Base-by-base conservation (phyloP, 2,888 invertebrate species). In the Drosophila sordidapex region DNA sequence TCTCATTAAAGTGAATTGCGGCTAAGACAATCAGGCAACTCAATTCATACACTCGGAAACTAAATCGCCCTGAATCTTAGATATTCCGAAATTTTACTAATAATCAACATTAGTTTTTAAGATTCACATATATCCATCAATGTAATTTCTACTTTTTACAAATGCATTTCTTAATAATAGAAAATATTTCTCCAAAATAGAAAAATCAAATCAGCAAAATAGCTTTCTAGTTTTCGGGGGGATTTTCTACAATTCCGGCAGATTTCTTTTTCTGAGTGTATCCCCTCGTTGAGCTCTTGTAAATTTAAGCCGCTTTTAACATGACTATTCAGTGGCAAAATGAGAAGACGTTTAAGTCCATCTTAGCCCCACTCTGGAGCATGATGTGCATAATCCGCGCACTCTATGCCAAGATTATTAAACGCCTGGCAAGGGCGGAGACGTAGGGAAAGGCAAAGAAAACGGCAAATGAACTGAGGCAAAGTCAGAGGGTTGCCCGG, bases 321-420 rank as follows among this genome's bases (percentile, higher is more conserved):
- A 46, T 49, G 66, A 66, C 43, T 58, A 61, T 62, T 70, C 40
- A 57, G 21, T 57, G 51, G 8, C 40, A 48, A 52, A 46, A 33
- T 48, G 52, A 25, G 31, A 49, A 60, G 56, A 43, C 35, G 60
- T 49, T 25, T 49, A 38, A 76, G 68, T 62, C 58, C 64, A 58
- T 48, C 61, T 59, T 29, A 64, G 61, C 27, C 51, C 46, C 51
- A 46, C 38, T 27, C 36, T 2, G 18, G n/a, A 70, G 33, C 56
- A 49, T 29, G 35, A 31, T 33, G 21, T 56, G 56, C 54, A 48
- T 71, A 78, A 70, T 74, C 74, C 65, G 59, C 52, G 54, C 46
- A 48, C 66, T 76, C 56, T 21, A 49, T 48, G 53, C 59, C 29
- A 57, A 70, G 62, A 70, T 75, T 60, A 53, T 75, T 74, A 61